These are phyloP conservation scores for Melanostigma gelatinosum DNA, from an alignment of 2,113 vertebrate species.

Conservation along the genomic window DNA sequence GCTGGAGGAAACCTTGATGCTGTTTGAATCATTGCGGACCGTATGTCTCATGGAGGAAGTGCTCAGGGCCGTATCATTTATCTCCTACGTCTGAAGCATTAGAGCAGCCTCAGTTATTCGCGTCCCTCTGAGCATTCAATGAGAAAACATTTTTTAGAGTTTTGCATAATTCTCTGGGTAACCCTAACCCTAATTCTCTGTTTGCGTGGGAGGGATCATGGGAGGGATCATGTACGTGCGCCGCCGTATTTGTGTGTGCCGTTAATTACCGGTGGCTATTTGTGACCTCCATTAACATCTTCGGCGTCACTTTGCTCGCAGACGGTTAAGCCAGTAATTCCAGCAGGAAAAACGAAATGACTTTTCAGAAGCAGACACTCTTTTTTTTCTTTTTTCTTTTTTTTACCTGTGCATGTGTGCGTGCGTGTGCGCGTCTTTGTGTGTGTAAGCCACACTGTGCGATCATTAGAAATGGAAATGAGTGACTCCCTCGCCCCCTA, in stretches of 20 bases:
- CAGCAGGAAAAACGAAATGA: conserved; percentile 76
- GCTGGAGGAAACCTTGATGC: background rate
- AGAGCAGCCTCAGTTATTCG: conserved; percentile 24
- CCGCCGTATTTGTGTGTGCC: conserved; percentile 22
- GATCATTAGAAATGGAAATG: conserved; percentile 79
- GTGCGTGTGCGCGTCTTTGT: conserved; percentile 16
- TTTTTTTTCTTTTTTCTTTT: conserved; percentile 31
- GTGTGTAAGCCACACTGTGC: conserved; percentile 57
- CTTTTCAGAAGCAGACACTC: conserved; percentile 71
- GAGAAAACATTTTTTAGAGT: conserved; percentile 32
- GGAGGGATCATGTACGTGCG: conserved; percentile 20
- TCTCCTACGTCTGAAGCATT: conserved; percentile 3
- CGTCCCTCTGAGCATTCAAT: conserved; percentile 28
- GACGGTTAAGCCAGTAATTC: conserved; percentile 73
- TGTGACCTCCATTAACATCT: conserved; percentile 80
- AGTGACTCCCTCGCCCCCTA: conserved; percentile 71
- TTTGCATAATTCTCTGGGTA: conserved; percentile 13
- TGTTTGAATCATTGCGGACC: conserved; percentile 31
- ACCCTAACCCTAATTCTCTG: background rate
- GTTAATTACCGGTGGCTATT: conserved; percentile 79
- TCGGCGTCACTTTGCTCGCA: conserved; percentile 67
- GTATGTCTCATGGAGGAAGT: conserved; percentile 31
- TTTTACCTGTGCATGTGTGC: conserved; percentile 48
- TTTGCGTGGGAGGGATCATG: conserved; percentile 37
- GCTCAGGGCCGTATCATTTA: conserved; percentile 34